Conservation (phyloP, 2,888 invertebrate species). For the Mimachlamys varia region DNA sequence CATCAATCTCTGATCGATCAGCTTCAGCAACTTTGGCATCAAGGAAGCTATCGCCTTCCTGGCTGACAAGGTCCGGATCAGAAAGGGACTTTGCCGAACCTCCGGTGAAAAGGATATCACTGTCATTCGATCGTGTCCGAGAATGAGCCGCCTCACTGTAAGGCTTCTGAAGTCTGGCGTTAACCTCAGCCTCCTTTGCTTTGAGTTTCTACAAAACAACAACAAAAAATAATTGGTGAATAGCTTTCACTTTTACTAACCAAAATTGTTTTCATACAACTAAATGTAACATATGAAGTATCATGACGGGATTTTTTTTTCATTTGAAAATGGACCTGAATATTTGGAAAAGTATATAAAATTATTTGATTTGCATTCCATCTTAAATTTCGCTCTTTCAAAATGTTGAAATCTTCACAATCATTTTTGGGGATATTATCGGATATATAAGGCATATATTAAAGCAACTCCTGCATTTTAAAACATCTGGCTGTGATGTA, state of each 20-base stretch:
- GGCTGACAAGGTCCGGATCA: constrained; percentile 4
- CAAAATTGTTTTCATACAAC: too few relatives aligned
- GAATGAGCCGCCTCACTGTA: constrained; percentile 19
- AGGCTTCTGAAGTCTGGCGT: constrained; percentile 39
- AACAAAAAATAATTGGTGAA: background rate
- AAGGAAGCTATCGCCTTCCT: constrained; percentile 49
- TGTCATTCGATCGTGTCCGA: background rate
- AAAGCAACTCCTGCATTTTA: too few relatives aligned
- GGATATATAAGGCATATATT: too few relatives aligned
- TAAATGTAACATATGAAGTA: too few relatives aligned
- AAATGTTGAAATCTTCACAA: too few relatives aligned
- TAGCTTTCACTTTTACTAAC: background rate
- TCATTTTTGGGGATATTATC: too few relatives aligned
- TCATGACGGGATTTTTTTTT: too few relatives aligned
- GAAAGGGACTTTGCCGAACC: background rate
- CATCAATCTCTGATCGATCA: constrained; percentile 64
- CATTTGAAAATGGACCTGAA: background rate
- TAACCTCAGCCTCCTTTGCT: constrained; percentile 31
- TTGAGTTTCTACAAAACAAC: constrained; percentile 32
- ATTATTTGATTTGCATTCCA: background rate
- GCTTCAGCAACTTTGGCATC: constrained; percentile 40
- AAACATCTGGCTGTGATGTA: too few relatives aligned
- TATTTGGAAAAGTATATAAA: background rate
- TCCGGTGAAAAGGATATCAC: background rate
- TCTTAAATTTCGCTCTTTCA: too few relatives aligned